Percentiles rank a stretch among this genome's conserved stretches.
phyloP scores from a whole-genome alignment of 1,140 invertebrate species.

The Apocrypta bakeri region DNA sequence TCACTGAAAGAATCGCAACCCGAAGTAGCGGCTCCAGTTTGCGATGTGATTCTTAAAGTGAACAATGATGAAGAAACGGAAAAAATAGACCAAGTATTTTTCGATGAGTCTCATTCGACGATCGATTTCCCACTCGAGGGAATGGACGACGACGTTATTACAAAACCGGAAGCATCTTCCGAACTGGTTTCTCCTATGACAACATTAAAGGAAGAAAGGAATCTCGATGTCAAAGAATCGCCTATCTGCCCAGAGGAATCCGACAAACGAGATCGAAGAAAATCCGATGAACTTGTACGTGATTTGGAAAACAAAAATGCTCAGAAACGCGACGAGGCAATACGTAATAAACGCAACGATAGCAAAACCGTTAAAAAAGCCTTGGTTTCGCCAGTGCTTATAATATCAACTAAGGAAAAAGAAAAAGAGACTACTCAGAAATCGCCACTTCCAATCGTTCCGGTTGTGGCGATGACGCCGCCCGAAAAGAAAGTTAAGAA shows the following conservation, averaged over 20 bases:
- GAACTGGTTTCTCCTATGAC: neutral
- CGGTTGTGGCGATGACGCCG: neutral
- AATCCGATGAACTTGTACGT: neutral
- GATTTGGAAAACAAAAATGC: neutral
- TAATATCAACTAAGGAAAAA: conserved; percentile 76
- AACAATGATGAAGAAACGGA: neutral
- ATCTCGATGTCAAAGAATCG: neutral
- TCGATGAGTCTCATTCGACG: neutral
- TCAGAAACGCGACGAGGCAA: neutral
- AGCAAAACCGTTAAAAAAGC: conserved; percentile 74
- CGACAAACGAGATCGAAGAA: conserved; percentile 42
- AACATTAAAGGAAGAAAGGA: neutral
- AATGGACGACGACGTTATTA: neutral
- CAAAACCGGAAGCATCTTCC: neutral
- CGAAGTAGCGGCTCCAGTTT: too few relatives aligned
- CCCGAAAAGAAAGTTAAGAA: conserved; percentile 69
- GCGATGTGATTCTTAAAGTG: neutral
- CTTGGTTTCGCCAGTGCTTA: conserved; percentile 78
- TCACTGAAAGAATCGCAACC: neutral
- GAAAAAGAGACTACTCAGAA: conserved; percentile 40
- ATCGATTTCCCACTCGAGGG: neutral
- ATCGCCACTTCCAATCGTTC: conserved; percentile 1
- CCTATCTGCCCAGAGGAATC: neutral
- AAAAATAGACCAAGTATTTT: neutral
- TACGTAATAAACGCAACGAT: neutral